A percentile compares a stretch with the other conserved stretches of the same genome.
Evolutionary conservation across 2,888 invertebrate species (phyloP).

Genomic region (Lithosia quadra): DNA sequence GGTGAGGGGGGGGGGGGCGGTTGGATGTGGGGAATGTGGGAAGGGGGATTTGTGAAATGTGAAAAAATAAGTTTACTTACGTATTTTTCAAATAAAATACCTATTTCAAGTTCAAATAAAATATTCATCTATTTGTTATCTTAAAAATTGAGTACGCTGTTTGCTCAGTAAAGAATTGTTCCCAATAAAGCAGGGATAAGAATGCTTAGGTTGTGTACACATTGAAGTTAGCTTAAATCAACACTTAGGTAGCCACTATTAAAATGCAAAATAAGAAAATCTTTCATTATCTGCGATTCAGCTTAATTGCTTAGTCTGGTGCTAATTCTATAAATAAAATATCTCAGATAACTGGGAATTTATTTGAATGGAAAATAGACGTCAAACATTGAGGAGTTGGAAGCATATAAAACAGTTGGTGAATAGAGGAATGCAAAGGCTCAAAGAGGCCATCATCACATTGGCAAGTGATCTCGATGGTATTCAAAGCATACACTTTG

Average conservation of each 20-base stretch:
- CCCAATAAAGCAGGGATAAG: background rate
- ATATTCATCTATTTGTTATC: background rate
- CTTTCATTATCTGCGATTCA: constrained; percentile 1
- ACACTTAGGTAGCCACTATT: background rate
- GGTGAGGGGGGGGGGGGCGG: too few species aligned
- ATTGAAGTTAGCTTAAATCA: background rate
- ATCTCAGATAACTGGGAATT: background rate
- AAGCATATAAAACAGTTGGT: too few species aligned
- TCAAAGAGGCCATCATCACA: too few species aligned
- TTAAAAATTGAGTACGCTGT: background rate
- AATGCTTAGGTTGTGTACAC: background rate
- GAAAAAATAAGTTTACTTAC: too few species aligned
- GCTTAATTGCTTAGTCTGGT: background rate
- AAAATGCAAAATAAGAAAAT: constrained; percentile 6
- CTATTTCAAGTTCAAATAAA: background rate
- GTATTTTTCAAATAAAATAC: too few species aligned
- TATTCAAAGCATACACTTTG: too few species aligned
- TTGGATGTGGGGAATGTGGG: too few species aligned
- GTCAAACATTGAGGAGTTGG: background rate
- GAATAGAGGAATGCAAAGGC: too few species aligned
- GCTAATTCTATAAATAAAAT: too few species aligned
- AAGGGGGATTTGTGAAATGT: too few species aligned
- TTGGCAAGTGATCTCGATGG: too few species aligned
- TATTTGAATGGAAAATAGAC: background rate
- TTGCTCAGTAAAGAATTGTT: background rate